phyloP scores from a whole-genome alignment of 2,888 invertebrate species.

The Ligdia adustata region DNA sequence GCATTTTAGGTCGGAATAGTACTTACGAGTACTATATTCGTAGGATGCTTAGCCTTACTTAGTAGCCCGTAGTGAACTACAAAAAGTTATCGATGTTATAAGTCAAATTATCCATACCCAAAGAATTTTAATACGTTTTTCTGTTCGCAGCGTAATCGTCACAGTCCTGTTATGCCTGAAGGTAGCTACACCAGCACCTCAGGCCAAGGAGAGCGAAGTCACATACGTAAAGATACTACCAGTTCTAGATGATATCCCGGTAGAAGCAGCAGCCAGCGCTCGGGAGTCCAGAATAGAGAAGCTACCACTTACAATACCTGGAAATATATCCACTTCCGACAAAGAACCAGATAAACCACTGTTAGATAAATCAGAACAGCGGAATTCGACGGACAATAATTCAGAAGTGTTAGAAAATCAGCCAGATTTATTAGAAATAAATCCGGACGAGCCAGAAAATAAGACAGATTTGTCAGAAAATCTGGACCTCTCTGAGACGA shows the following conservation, averaged over 20 bases:
- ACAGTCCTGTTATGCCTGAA: constrained; percentile 47
- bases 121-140: neutral
- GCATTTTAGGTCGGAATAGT: no score
- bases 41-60: no score
- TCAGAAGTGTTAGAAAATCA: constrained; percentile 15
- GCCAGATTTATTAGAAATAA: constrained; percentile 12
- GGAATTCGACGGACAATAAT: constrained; percentile 6
- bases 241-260: constrained; percentile 33
- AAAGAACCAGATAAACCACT: constrained; percentile 12
- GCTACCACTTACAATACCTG: constrained; percentile 49
- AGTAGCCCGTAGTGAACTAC: no score
- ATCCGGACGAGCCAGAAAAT: neutral
- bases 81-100: no score
- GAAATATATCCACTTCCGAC: constrained; percentile 21
- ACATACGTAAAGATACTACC: constrained; percentile 63
- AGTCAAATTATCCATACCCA: no score
- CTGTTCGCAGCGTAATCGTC: constrained; percentile 54
- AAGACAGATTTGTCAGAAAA: constrained; percentile 12
- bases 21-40: no score
- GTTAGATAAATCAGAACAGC: neutral
- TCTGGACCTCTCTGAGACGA: constrained; percentile 7
- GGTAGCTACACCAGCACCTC: constrained; percentile 55
- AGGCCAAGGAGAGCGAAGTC: constrained; percentile 54
- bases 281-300: constrained; percentile 56
- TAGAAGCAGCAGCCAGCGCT: constrained; percentile 15